Base-by-base conservation (phyloP, 2,113 vertebrate species). In the Platichthys stellatus region DNA sequence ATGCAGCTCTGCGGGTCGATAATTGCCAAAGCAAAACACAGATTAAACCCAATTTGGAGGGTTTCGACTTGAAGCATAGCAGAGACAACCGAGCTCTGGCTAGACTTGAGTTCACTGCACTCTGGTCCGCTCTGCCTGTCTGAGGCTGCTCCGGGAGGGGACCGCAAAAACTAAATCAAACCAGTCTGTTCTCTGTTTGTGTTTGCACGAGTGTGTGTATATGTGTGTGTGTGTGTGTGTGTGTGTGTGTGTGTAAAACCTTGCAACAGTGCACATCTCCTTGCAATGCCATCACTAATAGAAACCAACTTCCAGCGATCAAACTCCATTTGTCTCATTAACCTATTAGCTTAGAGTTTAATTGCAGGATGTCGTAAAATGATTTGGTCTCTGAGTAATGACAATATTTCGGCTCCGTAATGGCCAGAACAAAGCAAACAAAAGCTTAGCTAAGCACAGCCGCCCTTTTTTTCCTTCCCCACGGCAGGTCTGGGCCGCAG, bases 301-400 rank as follows among this genome's bases (percentile, higher is more conserved):
- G 76, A 85, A 93, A 89, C 76, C 90, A 91, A 90, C 88, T 87
- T 78, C 69, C 80, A 78, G 68, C 65, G 13, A 88, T 91, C 81
- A 85, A 85, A 85, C 86, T 89, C 82, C 82, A 86, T 91, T 92
- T 92, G 91, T 87, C 82, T 90, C 88, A 88, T 92, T 90, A 89
- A 90, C 86, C 89, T 86, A 85, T 93, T 92, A 88, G 83, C 76
- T 80, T 66, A 75, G 82, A 80, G 84, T 91, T 92, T 91, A 91
- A 93, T 92, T 67, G 81, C 91, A 90, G 92, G 92, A 94, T 91
- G 90, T 89, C 72, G 78, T 92, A 88, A 89, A 92, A 91, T 83
- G 82, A 91, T 91, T 89, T 85, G 82, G 85, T 90, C 86, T 75
- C 77, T 91, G 90, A 92, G 89, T 94, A 92, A 93, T 89, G 89